These are phyloP conservation scores for Halcyon senegalensis DNA, from an alignment of 2,113 vertebrate species.

Conservation along the genomic window DNA sequence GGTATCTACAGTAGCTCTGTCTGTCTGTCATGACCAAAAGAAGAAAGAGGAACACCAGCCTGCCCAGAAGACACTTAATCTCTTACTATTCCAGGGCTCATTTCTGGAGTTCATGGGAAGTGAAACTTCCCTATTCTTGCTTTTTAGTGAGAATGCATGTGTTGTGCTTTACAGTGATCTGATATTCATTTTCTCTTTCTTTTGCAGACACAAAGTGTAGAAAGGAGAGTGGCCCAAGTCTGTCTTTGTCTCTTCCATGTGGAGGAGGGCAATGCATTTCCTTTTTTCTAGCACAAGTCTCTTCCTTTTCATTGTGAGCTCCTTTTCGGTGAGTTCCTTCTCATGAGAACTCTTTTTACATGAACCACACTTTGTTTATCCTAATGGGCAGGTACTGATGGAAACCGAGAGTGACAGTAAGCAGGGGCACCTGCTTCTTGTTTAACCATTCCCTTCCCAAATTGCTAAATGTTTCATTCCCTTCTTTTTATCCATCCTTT, in stretches of 20 bases:
- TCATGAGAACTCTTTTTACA: neutral
- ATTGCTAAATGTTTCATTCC: fast-evolving
- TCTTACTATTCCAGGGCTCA: neutral
- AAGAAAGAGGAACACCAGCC: neutral
- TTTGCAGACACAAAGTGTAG: neutral
- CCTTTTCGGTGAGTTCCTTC: neutral
- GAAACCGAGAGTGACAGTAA: neutral
- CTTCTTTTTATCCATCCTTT: neutral
- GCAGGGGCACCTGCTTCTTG: fast-evolving
- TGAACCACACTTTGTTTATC: neutral
- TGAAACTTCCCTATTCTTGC: too few relatives aligned
- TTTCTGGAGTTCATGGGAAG: neutral
- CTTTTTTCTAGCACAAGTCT: neutral
- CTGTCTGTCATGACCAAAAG: neutral
- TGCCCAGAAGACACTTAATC: neutral
- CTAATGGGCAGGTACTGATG: fast-evolving
- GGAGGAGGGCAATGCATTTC: neutral
- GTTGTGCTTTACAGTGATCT: neutral
- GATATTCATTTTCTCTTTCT: neutral
- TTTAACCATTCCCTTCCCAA: neutral
- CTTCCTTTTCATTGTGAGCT: neutral
- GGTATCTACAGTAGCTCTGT: neutral
- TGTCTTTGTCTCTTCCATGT: fast-evolving
- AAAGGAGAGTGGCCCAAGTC: neutral
- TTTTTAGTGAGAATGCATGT: neutral